Base-by-base conservation (phyloP, 2,113 vertebrate genomes). In the Rhabdornis inornatus region DNA sequence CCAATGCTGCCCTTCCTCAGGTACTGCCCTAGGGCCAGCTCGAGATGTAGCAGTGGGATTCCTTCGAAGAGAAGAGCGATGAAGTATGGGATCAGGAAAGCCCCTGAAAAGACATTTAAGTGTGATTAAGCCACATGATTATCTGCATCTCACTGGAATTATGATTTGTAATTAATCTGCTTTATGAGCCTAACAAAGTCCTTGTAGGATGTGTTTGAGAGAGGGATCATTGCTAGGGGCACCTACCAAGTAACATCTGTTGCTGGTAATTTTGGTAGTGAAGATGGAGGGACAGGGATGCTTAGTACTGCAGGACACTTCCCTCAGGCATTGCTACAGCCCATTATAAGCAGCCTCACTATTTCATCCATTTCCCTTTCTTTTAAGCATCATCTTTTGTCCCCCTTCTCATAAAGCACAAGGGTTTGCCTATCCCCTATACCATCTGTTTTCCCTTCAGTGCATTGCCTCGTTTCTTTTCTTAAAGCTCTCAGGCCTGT, bases 1-100 rank as follows among this genome's bases (percentile, higher is more conserved):
- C 98, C 97, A 1, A 99, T 79, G 95, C 98, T 99, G 68, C 99
- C 98, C 95, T 92, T 98, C 33, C 98, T 98, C 44, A 99, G 96
- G 76, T 96, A 97, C 95, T 99, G 99, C 49, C 99, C 99, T 1
- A 99, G 95, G 10, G 99, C 99, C 50, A 99, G 92, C 96, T 99
- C 99, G 0, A 99, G 96, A 70, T 99, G 98, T 81, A 99, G 98
- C 72, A 99, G 91, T 0, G 99, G 99, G 59, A 99, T 97, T 45
- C 99, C 99, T 98, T 99, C 98, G 1, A 99, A 98, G 87, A 98
- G 89, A 94, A 99, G 96, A 2, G 99, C 99, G 0, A 99, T 95
- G 89, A 98, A 27, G 79, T 99, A 99, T 3, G 99, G 99, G 71
- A 99, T 98, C 90, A 99, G 98, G 97, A 99, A 99, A 15, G 99